Base-by-base conservation (phyloP, 2,888 invertebrate species). In the Netelia inedita region DNA sequence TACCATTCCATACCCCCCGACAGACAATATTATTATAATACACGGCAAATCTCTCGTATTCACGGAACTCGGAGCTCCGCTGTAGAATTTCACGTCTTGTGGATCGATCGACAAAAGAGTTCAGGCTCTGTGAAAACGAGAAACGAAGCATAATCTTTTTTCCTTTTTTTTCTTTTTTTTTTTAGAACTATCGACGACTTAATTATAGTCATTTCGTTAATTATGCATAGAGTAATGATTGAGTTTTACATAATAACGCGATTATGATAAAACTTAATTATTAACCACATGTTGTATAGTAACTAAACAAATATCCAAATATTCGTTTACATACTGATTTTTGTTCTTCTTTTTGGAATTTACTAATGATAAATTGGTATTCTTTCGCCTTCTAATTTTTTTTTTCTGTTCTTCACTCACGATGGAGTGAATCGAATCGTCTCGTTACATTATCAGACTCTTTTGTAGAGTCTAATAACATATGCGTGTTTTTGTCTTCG, bases 251-350 rank as follows among this genome's bases (percentile, higher is more conserved):
- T 59, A 85, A 79, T 74, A 69, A 79, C 59, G 59, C 76, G 43
- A 82, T 86, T 86, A 71, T 72, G 66, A 78, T 71, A 71, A 85
- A 85, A 85, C 73, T 85, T 80, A 72, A 83, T 82, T 80, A 79
- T 85, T 81, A 78, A 79, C 69, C 66, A 74, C 61, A 88, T 87
- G 88, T 83, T 89, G 87, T 90, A 90, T 90, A 90, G 89, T 89
- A 91, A 88, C 91, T 89, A 89, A 91, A 92, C 91, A 90, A 92
- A 91, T 91, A 92, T 90, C 82, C 87, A 82, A 88, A 91, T 89
- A 90, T 87, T 89, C 75, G 87, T 89, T 89, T 87, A 59, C 79
- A 86, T 87, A 79, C 76, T 66, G 71, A 55, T 79, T 19, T 55
- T 71, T 53, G 19, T 21, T 79, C 72, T 63, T 72, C 66, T 69